A percentile compares a stretch with the other conserved stretches of the same genome.
Conservation (phyloP, 1,140 invertebrate species). For the Thaumatotibia leucotreta region DNA sequence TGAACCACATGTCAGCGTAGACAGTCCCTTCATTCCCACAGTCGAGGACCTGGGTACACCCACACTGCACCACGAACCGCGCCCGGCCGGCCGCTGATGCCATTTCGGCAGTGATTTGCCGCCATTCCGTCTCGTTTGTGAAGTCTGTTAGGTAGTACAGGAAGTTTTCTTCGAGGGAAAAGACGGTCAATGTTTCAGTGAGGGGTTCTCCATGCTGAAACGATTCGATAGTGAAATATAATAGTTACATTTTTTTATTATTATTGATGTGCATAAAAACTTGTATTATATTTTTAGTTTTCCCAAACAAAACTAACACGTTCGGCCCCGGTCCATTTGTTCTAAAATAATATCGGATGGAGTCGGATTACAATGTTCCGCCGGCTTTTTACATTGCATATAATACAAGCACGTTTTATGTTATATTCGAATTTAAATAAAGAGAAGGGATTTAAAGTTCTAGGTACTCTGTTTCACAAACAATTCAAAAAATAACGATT, state of each 20-base stretch:
- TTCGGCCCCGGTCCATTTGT: no score
- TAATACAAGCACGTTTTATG: no score
- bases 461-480: no score
- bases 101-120: conserved; percentile 23
- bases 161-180: conserved; percentile 46
- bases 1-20: conserved; percentile 34
- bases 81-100: conserved; percentile 26
- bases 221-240: background rate
- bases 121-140: conserved; percentile 34
- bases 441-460: no score
- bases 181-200: conserved; percentile 32
- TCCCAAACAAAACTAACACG: no score
- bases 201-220: conserved; percentile 31
- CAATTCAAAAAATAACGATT: no score
- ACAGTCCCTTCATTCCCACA: conserved; percentile 22
- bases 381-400: no score
- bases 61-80: conserved; percentile 29
- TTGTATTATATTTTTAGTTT: no score
- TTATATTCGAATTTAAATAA: no score
- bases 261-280: no score
- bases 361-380: no score
- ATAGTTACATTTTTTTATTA: background rate
- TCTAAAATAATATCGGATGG: no score
- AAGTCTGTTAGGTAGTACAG: conserved; percentile 39
- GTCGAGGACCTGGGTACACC: conserved; percentile 24